Percentiles rank a stretch among this genome's conserved stretches.
phyloP scores from a whole-genome alignment of 2,888 invertebrate genomes.

The Agrochola litura region DNA sequence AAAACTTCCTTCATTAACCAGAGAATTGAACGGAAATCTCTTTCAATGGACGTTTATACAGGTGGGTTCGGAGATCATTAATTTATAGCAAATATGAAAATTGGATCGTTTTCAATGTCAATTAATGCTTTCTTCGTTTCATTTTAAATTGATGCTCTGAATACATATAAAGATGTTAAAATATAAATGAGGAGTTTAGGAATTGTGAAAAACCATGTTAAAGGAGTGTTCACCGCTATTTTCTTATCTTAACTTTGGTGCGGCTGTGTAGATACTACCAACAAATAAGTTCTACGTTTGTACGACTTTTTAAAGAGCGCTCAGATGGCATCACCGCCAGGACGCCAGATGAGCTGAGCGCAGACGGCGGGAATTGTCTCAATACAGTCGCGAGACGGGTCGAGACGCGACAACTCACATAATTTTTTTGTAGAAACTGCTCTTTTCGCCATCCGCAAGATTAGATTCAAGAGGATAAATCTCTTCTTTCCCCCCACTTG shows the following conservation, averaged over 20 bases:
- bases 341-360: slow-evolving; percentile 76
- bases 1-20: slow-evolving; percentile 67
- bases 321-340: slow-evolving; percentile 72
- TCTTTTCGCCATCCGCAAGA: slow-evolving; percentile 88
- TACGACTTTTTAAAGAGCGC: slow-evolving; percentile 66
- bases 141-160: not conserved
- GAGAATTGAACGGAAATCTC: slow-evolving; percentile 57
- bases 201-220: not conserved
- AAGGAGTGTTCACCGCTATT: slow-evolving; percentile 4
- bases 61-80: slow-evolving; percentile 34
- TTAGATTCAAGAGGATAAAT: slow-evolving; percentile 89
- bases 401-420: slow-evolving; percentile 79
- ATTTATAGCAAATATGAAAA: slow-evolving; percentile 49
- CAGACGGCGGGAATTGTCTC: slow-evolving; percentile 79
- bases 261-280: slow-evolving; percentile 18
- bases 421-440: slow-evolving; percentile 84
- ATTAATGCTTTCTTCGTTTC: slow-evolving; percentile 8
- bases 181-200: slow-evolving; percentile 1
- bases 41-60: slow-evolving; percentile 40
- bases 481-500: slow-evolving; percentile 82
- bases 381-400: slow-evolving; percentile 71
- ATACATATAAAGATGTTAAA: not conserved
- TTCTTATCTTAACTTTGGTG: slow-evolving; percentile 23
- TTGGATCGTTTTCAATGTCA: slow-evolving; percentile 2
- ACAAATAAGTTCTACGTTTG: slow-evolving; percentile 44